Base-by-base conservation (phyloP, 1,140 invertebrate species). In the Sarcophaga bullata region DNA sequence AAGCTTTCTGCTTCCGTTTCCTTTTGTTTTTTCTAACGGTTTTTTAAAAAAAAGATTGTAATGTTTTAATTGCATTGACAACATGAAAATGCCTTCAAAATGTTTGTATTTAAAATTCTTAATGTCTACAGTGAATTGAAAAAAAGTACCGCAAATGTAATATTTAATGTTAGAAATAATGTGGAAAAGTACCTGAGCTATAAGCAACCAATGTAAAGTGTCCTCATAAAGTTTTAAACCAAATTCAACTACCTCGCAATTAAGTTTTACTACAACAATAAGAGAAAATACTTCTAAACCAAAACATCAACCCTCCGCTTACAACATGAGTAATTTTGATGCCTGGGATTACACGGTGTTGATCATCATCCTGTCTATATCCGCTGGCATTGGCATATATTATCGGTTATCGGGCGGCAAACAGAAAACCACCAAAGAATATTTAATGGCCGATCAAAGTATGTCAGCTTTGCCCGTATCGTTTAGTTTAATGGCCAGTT, bases 401-500 rank as follows among this genome's bases (percentile, higher is more conserved):
- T 96, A 95, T 86, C 92, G 96, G 84, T 95, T 97, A 86, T 96
- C 95, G 62, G 97, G 97, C 48, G 96, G 96, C 6, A 95, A 94
- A 88, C 97, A 98, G 87, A 96, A 95, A 91, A 97, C 96, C 1
- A 94, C 94, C 25, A 92, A 89, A 83, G 89, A 90, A 83, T 89
- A 88, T 62, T 83, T 90, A 2, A 86, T 90, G 84, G 89, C 89
- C 15, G 85, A 90, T 76, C 85, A 88, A 81, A 89, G 86, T 81
- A 90, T 90, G 87, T 86, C 87, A n/a, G 92, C 96, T 81, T 90
- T 93, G 11, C 96, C 96, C 1, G 96, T 98, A 0, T 95, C 95
- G 8, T 95, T 97, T 84, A 97, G 95, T 9, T 89, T 98, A 2
- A 96, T 97, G 94, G 96, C 97, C 5, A 97, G 96, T 50, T 98